Evolutionary conservation across 1,140 invertebrate species (phyloP).

Genomic region (Antheraea pernyi): DNA sequence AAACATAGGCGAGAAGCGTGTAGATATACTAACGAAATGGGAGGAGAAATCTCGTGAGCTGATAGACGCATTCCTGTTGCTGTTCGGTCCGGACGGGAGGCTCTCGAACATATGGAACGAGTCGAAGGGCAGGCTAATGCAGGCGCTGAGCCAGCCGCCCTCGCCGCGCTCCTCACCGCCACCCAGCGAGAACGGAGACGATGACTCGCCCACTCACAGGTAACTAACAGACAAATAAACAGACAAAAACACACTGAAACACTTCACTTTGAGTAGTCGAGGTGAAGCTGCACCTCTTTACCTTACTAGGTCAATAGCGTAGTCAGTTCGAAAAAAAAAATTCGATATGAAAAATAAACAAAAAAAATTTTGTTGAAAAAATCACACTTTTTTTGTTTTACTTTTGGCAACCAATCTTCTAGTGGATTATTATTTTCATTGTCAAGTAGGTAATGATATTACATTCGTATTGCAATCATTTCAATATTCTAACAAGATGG

Average conservation of each 20-base stretch:
- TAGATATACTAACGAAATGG: constrained; percentile 96
- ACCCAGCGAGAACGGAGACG: constrained; percentile 78
- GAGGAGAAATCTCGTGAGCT: constrained; percentile 98
- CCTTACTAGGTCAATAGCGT: too few relatives aligned
- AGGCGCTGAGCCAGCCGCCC: constrained; percentile 92
- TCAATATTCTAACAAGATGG: too few relatives aligned
- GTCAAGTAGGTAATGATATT: too few relatives aligned
- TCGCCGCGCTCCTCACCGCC: constrained; percentile 82
- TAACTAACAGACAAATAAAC: constrained; percentile 16
- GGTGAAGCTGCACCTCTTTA: too few relatives aligned
- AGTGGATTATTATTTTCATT: too few relatives aligned
- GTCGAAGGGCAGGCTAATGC: constrained; percentile 91
- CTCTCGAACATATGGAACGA: constrained; percentile 94
- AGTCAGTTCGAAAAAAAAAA: too few relatives aligned
- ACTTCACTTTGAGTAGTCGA: too few relatives aligned
- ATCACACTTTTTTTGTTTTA: too few relatives aligned
- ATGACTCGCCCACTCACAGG: constrained; percentile 39
- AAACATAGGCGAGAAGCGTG: constrained; percentile 92
- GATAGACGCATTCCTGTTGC: constrained; percentile 94
- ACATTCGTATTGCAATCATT: too few relatives aligned
- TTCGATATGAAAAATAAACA: too few relatives aligned
- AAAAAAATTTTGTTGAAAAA: too few relatives aligned
- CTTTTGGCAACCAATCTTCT: too few relatives aligned
- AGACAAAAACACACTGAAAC: background rate
- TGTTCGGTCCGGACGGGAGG: constrained; percentile 94